Base-by-base conservation (phyloP, 2,113 vertebrate genomes). In the Symphodus melops region DNA sequence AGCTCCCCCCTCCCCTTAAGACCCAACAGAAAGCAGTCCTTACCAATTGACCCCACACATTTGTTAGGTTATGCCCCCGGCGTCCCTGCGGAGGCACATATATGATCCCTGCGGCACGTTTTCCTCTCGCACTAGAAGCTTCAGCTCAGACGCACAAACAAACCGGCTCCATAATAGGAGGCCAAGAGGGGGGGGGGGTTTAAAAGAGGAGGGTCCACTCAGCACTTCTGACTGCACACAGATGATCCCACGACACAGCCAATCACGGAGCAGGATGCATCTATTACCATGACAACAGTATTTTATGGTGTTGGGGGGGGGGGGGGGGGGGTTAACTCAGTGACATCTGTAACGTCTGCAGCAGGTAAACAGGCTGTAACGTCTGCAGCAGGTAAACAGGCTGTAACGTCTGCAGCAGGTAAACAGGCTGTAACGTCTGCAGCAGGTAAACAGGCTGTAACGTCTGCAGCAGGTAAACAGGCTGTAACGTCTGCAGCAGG, bases 11-110 rank as follows among this genome's bases (percentile, higher is more conserved):
- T 2, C 5, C n/a, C 12, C 39, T 17, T 14, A 23, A 86, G 56
- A 33, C 77, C 75, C 62, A 56, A 86, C 48, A 72, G 72, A 89
- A 68, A 82, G 51, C 53, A 52, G 64, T 86, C 69, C 94, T 95
- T 94, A 95, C 94, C 94, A 95, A 74, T 93, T 95, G 89, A 95
- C 93, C 86, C 94, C 94, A 82, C 94, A 95, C 94, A 95, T 95
- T 92, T 94, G 93, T 95, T 90, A 94, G 87, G 82, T 93, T 92
- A 85, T 94, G 89, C 88, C 92, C 89, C 87, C 85, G 67, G 74
- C 79, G 84, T 88, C 84, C 86, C 85, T 77, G 90, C 88, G 82
- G 78, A 90, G 90, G 80, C 84, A 79, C 92, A 93, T 92, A 92
- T 93, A 93, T 92, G 88, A 92, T 91, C 84, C 21, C 46, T 11